phyloP scores from a whole-genome alignment of 2,888 invertebrate genomes.

The Copidosoma aretas region DNA sequence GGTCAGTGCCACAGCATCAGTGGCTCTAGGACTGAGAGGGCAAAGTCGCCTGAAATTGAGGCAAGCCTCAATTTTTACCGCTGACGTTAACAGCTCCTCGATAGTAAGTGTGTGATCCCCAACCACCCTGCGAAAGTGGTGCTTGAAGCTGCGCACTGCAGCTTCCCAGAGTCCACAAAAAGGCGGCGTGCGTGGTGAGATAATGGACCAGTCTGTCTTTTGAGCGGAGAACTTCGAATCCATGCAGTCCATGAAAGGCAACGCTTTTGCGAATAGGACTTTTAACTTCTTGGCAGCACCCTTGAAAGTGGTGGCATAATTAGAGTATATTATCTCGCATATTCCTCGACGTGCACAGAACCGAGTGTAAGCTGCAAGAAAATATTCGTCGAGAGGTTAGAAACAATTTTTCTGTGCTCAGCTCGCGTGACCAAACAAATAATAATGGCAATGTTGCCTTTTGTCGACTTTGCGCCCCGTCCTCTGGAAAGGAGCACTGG shows the following conservation, averaged over 20 bases:
- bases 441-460: constrained; percentile 6
- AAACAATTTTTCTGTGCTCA: constrained; percentile 2
- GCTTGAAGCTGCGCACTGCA: neutral
- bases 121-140: neutral
- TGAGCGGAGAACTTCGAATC: neutral
- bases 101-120: neutral
- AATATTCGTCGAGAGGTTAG: neutral
- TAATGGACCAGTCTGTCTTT: neutral
- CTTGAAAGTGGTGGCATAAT: too few relatives aligned
- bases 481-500: neutral
- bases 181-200: neutral
- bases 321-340: neutral
- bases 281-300: too few relatives aligned
- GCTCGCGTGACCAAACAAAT: constrained; percentile 2
- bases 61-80: neutral
- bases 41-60: neutral
- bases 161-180: too few relatives aligned
- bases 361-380: too few relatives aligned
- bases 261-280: too few relatives aligned
- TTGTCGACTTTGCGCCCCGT: constrained; percentile 8
- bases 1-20: too few relatives aligned
- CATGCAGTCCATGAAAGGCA: neutral
- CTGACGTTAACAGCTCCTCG: neutral
- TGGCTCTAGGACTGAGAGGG: too few relatives aligned
- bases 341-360: too few relatives aligned